Percentiles rank a stretch among this genome's conserved stretches.
These are phyloP conservation scores for Labia minor DNA, from an alignment of 2,888 invertebrate genomes.

Conservation along the genomic window DNA sequence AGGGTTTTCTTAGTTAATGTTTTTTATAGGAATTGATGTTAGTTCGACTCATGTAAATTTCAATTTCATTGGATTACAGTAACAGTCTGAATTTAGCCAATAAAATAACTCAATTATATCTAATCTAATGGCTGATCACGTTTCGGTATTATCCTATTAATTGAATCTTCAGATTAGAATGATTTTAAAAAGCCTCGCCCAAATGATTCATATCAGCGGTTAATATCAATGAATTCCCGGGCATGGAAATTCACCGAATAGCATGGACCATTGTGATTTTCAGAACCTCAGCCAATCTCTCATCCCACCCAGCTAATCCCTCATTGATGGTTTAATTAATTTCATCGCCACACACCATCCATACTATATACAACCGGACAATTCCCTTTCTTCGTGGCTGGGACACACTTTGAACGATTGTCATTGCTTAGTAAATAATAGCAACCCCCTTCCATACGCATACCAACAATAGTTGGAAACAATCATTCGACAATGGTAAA, in stretches of 20 bases:
- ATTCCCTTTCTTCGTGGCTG: too few relatives aligned
- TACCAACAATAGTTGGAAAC: not conserved
- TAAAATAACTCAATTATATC: too few relatives aligned
- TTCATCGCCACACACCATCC: not conserved
- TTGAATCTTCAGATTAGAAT: too few relatives aligned
- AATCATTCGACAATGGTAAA: not conserved
- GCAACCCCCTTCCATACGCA: not conserved
- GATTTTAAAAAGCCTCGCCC: too few relatives aligned
- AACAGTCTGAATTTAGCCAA: too few relatives aligned
- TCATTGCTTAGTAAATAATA: slow-evolving; percentile 2
- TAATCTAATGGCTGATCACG: too few relatives aligned
- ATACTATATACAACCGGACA: not conserved
- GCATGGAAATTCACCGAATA: not conserved
- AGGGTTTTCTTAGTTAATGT: too few relatives aligned
- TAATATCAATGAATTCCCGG: not conserved
- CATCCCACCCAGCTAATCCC: not conserved
- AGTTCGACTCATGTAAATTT: too few relatives aligned
- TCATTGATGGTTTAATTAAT: slow-evolving; percentile 13
- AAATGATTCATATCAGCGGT: too few relatives aligned
- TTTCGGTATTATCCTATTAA: too few relatives aligned
- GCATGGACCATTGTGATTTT: not conserved
- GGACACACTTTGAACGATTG: not conserved
- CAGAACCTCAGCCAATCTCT: not conserved
- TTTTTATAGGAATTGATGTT: too few relatives aligned
- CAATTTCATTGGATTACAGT: too few relatives aligned